These are phyloP conservation scores for Ahaetulla prasina DNA, from an alignment of 2,113 vertebrate genomes.

Conservation along the genomic window DNA sequence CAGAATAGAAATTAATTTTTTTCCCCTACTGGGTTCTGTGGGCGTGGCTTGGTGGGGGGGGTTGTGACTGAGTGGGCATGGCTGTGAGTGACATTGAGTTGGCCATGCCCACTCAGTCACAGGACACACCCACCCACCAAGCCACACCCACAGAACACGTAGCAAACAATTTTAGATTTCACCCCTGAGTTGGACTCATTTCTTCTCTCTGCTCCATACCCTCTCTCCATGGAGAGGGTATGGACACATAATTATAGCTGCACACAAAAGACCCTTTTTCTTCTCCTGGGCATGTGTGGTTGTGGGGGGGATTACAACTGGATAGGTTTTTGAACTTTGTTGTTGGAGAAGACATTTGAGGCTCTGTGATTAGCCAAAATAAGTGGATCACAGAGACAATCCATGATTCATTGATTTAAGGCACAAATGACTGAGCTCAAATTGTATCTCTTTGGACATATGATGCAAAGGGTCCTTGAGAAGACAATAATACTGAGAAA, in stretches of 20 bases:
- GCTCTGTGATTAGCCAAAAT: neutral
- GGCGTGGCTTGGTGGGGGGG: too few species aligned
- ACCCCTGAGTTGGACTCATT: neutral
- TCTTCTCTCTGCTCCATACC: neutral
- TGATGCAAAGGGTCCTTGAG: neutral
- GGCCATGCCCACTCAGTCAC: too few species aligned
- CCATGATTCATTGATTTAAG: neutral
- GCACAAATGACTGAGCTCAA: neutral
- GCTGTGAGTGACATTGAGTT: too few species aligned
- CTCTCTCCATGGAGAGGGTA: too few species aligned
- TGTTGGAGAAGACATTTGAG: neutral
- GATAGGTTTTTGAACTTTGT: neutral
- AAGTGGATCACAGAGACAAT: neutral
- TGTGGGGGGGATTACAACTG: neutral
- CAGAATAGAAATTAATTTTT: too few species aligned
- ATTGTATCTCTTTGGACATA: neutral
- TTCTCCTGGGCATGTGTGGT: too few species aligned
- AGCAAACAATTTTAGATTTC: too few species aligned
- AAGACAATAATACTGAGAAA: neutral
- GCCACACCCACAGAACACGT: too few species aligned
- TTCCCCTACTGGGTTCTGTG: too few species aligned
- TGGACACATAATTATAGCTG: too few species aligned
- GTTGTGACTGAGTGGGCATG: too few species aligned
- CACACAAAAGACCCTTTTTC: neutral
- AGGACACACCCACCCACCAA: too few species aligned